Evolutionary conservation across 2,113 vertebrate species (phyloP).

Genomic region (Odontophorus gujanensis): DNA sequence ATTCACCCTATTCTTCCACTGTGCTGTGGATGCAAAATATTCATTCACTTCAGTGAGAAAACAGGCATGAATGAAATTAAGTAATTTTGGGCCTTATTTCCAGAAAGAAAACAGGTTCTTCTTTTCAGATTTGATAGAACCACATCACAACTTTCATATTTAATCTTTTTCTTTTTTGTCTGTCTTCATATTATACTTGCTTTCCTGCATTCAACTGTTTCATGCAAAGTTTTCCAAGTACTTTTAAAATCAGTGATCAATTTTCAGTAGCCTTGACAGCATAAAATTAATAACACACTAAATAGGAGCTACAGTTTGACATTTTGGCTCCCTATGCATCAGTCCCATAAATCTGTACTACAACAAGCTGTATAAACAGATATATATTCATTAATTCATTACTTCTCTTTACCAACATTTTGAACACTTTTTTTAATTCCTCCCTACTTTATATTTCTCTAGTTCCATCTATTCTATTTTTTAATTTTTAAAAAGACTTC

Average conservation of each 20-base stretch:
- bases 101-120: neutral
- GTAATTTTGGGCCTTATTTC: neutral
- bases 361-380: neutral
- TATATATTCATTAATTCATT: neutral
- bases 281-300: neutral
- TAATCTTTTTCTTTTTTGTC: neutral
- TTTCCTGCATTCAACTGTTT: neutral
- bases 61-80: neutral
- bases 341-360: neutral
- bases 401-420: neutral
- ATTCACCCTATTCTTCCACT: neutral
- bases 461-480: neutral
- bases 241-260: neutral
- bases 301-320: neutral
- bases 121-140: neutral
- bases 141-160: neutral
- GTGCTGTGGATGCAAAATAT: neutral
- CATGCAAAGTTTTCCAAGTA: neutral
- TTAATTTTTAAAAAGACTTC: conserved; percentile 3
- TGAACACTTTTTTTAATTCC: neutral
- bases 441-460: neutral
- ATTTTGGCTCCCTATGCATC: neutral
- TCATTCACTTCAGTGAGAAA: neutral
- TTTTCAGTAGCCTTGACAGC: neutral
- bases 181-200: neutral